Evolutionary conservation across 1,140 invertebrate species (phyloP).

Genomic region (Orchesella cincta): DNA sequence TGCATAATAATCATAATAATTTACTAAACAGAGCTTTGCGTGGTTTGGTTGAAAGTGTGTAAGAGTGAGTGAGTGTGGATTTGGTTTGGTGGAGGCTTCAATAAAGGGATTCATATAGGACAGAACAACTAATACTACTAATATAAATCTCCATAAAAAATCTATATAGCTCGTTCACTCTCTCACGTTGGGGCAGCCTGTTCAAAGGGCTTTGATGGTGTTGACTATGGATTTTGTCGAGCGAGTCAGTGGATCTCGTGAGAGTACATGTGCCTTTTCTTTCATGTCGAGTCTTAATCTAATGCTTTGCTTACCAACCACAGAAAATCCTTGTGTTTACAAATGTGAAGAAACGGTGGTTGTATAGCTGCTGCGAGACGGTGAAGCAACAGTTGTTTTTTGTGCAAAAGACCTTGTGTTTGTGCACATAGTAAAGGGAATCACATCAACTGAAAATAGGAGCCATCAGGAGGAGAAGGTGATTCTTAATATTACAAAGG

Average conservation of each 20-base stretch:
- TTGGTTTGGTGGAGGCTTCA: neutral
- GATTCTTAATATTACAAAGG: neutral
- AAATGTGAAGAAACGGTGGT: neutral
- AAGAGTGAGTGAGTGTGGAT: neutral
- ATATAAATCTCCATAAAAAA: too few relatives aligned
- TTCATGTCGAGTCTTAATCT: neutral
- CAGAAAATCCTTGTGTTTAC: neutral
- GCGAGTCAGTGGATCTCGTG: neutral
- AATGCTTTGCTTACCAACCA: neutral
- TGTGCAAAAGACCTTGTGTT: constrained; percentile 20
- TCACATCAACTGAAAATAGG: neutral
- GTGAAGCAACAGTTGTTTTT: constrained; percentile 18
- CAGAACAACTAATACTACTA: too few relatives aligned
- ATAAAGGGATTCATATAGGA: neutral
- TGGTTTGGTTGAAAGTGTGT: neutral
- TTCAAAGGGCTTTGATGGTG: neutral
- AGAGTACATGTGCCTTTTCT: neutral
- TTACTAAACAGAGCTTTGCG: neutral
- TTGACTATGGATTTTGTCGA: neutral
- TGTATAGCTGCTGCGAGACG: neutral
- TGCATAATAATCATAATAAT: too few relatives aligned
- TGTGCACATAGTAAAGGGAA: neutral
- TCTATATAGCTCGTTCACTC: too few relatives aligned
- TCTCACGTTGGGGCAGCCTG: neutral
- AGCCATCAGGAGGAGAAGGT: neutral